Conservation (phyloP, 1,140 invertebrate species). For the Platyscapa corneri region DNA sequence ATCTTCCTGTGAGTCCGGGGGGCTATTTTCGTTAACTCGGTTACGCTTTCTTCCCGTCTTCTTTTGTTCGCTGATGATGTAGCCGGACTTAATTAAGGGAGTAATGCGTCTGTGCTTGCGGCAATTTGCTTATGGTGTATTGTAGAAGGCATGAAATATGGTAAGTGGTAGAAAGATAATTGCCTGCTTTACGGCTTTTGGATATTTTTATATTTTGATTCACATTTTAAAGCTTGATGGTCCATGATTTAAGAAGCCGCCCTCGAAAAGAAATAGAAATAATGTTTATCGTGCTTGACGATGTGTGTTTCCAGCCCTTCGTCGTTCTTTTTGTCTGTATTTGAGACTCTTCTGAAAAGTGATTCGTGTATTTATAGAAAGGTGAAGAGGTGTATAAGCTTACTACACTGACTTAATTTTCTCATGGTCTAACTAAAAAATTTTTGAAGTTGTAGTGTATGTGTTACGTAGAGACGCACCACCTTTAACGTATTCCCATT, state of each 20-base stretch:
- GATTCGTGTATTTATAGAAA: too few species aligned
- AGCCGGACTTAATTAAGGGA: conserved; percentile 27
- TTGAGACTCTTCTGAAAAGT: not conserved
- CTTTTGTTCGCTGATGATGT: not conserved
- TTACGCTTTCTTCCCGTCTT: not conserved
- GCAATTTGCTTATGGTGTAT: not conserved
- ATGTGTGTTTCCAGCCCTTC: not conserved
- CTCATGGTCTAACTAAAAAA: too few species aligned
- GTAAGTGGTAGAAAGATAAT: not conserved
- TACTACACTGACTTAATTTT: too few species aligned
- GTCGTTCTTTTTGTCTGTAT: not conserved
- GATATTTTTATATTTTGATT: conserved; percentile 17
- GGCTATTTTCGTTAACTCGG: not conserved
- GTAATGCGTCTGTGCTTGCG: not conserved
- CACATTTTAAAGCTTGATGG: not conserved
- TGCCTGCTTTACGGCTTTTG: not conserved
- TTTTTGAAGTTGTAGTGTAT: too few species aligned
- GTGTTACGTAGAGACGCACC: not conserved
- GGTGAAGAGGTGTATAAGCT: too few species aligned
- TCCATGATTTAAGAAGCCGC: not conserved
- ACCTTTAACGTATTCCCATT: too few species aligned
- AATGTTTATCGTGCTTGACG: not conserved
- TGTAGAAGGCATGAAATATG: not conserved
- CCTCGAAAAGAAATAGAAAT: conserved; percentile 1
- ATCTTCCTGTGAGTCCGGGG: not conserved